Evolutionary conservation across 2,797 vertebrate species (phyloP), one percentile per base, ranked within the genome.

Genomic region (Geotrypetes seraphini): DNA sequence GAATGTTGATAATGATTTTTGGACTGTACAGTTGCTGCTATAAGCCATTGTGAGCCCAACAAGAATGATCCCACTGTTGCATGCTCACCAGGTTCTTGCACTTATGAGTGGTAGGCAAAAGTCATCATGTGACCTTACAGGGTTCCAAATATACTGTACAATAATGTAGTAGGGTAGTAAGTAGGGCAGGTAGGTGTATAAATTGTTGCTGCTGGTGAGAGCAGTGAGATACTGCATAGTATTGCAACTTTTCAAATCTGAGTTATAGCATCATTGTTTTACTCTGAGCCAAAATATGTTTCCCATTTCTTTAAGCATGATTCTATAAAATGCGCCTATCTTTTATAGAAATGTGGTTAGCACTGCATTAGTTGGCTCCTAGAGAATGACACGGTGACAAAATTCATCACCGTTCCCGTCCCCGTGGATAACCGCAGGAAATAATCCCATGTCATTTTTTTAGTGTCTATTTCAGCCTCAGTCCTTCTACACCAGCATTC

Each of bases 31-130:
- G 49, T 66, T 69, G 55, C 53, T 75, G 76, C 77, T 75, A 75
- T 82, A 79, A 77, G 75, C 74, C 70, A 75, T 76, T n/a, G 66
- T 79, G 73, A 83, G 81, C 73, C 57, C 79, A 74, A 87, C 94
- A 89, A 89, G 79, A 86, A 89, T 88, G 86, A 89, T 86, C 88
- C 82, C 76, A 73, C 83, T 80, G 78, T 81, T 62, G 45, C 70
- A 47, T 81, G 83, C 78, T 83, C 80, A 75, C 83, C 63, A 76
- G 85, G 75, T 86, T 89, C 83, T 84, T 85, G 85, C 88, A 84
- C 87, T 87, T 85, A 83, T 83, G 88, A 84, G 89, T 85, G 83
- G 84, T 80, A 87, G 83, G 69, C 80, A 87, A 83, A 84, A 81
- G 83, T 75, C 88, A 79, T 79, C 83, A 78, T 78, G 81, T 73